Conservation (phyloP, 2,113 vertebrate species). For the Chlorodrepanis virens region DNA sequence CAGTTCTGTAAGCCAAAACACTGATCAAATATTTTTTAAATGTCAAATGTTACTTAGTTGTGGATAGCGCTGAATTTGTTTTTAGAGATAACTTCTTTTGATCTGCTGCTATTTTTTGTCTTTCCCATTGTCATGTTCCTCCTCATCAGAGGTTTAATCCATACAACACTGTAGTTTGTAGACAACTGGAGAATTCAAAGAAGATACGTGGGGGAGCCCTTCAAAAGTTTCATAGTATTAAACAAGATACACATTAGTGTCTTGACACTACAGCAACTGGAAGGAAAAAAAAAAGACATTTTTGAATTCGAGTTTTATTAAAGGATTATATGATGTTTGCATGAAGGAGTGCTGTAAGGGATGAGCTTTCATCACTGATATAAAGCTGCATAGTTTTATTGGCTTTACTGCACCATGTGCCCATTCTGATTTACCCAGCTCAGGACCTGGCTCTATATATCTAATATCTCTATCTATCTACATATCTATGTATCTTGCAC, state of each 20-base stretch:
- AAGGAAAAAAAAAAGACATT: not conserved
- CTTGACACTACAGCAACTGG: not conserved
- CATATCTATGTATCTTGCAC: not conserved
- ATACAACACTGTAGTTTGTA: not conserved
- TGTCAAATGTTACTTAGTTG: constrained; percentile 69
- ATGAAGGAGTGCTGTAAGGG: not conserved
- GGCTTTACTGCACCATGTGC: not conserved
- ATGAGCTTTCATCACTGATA: not conserved
- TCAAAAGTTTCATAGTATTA: constrained; percentile 3
- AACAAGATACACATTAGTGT: not conserved
- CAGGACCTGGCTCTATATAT: not conserved
- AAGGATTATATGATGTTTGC: not conserved
- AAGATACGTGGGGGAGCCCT: not conserved
- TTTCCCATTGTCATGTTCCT: constrained; percentile 16
- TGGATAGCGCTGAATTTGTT: constrained; percentile 56
- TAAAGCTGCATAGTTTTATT: not conserved
- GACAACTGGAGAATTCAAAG: not conserved
- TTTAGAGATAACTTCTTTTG: constrained; percentile 56
- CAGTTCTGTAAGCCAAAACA: constrained; percentile 72
- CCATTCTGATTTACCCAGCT: not conserved
- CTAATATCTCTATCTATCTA: not conserved
- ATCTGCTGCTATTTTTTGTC: constrained; percentile 15
- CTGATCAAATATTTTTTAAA: constrained; percentile 74
- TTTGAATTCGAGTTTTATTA: not conserved
- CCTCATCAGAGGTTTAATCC: constrained; percentile 36